Conservation (phyloP, 2,888 invertebrate genomes). For the Muscina levida region DNA sequence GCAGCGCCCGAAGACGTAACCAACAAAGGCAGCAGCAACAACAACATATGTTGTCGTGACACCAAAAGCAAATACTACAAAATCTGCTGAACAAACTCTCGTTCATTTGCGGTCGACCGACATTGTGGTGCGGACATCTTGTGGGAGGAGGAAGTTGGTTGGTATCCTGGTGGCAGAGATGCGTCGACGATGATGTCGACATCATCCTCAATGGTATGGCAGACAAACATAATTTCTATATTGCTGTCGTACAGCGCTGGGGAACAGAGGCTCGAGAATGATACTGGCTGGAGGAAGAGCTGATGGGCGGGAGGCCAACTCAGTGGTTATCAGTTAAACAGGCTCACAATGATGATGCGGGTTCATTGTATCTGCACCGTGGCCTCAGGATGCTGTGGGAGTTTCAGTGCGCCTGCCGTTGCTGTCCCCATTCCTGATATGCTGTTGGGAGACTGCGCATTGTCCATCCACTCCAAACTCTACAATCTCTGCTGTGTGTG, state of each 20-base stretch:
- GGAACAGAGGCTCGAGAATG: background rate
- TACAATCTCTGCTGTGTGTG: constrained; percentile 9
- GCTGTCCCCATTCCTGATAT: constrained; percentile 29
- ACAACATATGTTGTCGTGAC: constrained; percentile 58
- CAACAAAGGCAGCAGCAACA: constrained; percentile 14
- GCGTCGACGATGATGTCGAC: constrained; percentile 15
- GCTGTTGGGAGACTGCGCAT: constrained; percentile 59
- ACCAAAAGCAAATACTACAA: constrained; percentile 59
- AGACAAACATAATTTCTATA: constrained; percentile 10
- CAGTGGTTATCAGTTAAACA: constrained; percentile 23
- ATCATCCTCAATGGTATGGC: constrained; percentile 25
- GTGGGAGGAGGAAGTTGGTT: constrained; percentile 37
- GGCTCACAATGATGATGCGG: constrained; percentile 50
- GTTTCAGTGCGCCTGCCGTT: background rate
- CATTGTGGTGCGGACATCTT: constrained; percentile 53
- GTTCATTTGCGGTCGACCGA: constrained; percentile 65
- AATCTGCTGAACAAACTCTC: constrained; percentile 57
- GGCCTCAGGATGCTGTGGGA: constrained; percentile 3
- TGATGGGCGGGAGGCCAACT: constrained; percentile 18
- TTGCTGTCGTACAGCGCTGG: background rate
- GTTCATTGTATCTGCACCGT: constrained; percentile 59
- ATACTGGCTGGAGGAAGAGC: background rate
- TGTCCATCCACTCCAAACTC: constrained; percentile 53
- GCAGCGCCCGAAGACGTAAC: constrained; percentile 46
- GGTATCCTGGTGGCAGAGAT: too few species aligned